Conservation (phyloP, 2,113 vertebrate genomes). For the Anas platyrhynchos region DNA sequence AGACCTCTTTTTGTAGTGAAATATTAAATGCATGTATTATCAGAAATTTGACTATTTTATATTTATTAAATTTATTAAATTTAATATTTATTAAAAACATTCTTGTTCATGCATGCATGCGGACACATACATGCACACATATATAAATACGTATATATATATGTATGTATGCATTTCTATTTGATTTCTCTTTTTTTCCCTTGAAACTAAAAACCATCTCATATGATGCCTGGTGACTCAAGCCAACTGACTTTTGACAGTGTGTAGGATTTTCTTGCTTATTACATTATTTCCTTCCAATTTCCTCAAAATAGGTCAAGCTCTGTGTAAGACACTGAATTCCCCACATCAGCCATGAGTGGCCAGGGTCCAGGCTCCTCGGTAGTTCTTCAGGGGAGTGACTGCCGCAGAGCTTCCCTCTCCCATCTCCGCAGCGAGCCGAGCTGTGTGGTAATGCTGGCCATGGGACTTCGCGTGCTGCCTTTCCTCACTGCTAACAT, state of each 20-base stretch:
- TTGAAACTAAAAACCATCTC: neutral
- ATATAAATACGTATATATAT: accelerated
- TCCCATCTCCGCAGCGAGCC: accelerated
- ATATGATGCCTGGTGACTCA: neutral
- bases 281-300: accelerated
- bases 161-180: accelerated
- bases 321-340: accelerated
- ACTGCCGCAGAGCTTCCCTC: neutral
- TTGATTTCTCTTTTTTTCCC: neutral
- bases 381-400: neutral
- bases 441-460: accelerated
- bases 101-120: accelerated
- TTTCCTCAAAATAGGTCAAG: accelerated
- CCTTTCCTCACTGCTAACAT: accelerated
- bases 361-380: accelerated
- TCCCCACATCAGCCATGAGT: accelerated
- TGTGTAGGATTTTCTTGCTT: too few relatives aligned
- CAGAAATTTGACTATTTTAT: neutral
- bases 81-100: neutral
- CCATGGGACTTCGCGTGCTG: accelerated
- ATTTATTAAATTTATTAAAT: too few relatives aligned
- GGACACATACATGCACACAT: accelerated
- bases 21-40: neutral
- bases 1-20: neutral
- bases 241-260: neutral